phyloP scores from a whole-genome alignment of 2,888 invertebrate genomes.

The Drosophila meridiana region DNA sequence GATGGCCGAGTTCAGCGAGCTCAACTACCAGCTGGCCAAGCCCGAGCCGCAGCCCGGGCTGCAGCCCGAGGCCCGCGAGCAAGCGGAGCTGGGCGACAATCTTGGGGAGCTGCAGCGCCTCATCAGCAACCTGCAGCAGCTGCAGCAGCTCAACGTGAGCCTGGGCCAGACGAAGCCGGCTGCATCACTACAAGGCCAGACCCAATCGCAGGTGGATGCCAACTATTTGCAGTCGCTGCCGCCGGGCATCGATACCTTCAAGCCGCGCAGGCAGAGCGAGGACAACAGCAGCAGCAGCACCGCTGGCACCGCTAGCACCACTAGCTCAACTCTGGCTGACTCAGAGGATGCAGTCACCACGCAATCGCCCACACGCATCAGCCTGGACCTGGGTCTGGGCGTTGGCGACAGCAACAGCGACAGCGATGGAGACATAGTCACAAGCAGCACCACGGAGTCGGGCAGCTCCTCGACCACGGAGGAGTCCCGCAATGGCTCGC shows the following conservation, averaged over 20 bases:
- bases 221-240: conserved; percentile 74
- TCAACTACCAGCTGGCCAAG: conserved; percentile 80
- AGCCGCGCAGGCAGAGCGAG: conserved; percentile 41
- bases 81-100: conserved; percentile 84
- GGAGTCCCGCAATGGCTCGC: conserved; percentile 81
- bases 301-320: conserved; percentile 15
- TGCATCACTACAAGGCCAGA: conserved; percentile 31
- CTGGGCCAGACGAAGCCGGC: conserved; percentile 24
- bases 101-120: conserved; percentile 85
- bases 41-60: conserved; percentile 66
- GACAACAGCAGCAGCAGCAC: conserved; percentile 18
- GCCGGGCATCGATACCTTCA: conserved; percentile 56
- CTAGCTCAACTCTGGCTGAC: conserved; percentile 9
- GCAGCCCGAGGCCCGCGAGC: conserved; percentile 15
- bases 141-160: conserved; percentile 81
- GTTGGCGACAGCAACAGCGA: conserved; percentile 28
- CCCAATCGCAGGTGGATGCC: conserved; percentile 80
- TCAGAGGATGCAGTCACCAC: conserved; percentile 33
- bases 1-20: conserved; percentile 79
- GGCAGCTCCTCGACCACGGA: conserved; percentile 74
- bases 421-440: conserved; percentile 39
- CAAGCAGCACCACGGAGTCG: conserved; percentile 47
- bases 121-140: conserved; percentile 85
- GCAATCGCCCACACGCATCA: conserved; percentile 75
- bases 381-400: conserved; percentile 70